Evolutionary conservation across 1,140 invertebrate genomes (phyloP).

Genomic region (Argopecten irradians): DNA sequence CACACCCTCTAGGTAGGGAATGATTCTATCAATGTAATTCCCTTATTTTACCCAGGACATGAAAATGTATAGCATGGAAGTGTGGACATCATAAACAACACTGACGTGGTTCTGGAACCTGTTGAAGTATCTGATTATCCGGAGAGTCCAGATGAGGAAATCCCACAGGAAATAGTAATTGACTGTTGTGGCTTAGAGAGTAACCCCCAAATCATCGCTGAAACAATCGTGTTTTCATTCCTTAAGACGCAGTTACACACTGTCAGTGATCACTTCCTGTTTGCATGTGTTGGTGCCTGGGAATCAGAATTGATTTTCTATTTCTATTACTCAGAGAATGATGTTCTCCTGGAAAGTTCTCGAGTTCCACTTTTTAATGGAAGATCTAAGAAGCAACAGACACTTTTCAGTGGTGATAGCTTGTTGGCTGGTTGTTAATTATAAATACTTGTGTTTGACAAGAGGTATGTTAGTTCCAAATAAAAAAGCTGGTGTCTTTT

Average conservation of each 20-base stretch:
- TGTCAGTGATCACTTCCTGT: background rate
- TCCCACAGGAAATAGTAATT: background rate
- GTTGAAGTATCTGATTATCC: background rate
- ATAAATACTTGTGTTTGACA: constrained; percentile 25
- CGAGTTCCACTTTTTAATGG: background rate
- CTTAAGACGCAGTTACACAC: background rate
- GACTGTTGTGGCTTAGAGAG: background rate
- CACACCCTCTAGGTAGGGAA: too few relatives aligned
- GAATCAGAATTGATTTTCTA: background rate
- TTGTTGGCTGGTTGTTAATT: constrained; percentile 25
- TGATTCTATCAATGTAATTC: too few relatives aligned
- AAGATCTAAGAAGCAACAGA: too few relatives aligned
- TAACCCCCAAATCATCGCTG: background rate
- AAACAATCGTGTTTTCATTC: constrained; percentile 23
- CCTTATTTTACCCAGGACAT: constrained; percentile 13
- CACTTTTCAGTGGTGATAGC: background rate
- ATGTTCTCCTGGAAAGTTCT: constrained; percentile 25
- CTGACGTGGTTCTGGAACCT: background rate
- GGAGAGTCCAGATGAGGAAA: background rate
- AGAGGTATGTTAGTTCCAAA: background rate
- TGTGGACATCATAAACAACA: constrained; percentile 24
- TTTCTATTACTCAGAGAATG: constrained; percentile 30
- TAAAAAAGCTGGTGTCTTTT: constrained; percentile 26
- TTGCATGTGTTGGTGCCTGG: background rate
- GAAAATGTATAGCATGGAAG: constrained; percentile 28